A percentile compares a stretch with the other conserved stretches of the same genome.
These are phyloP conservation scores for Nemopilema nomurai DNA, from an alignment of 30 jellyfish, hydroid and myxozoan genomes.

Conservation along the genomic window DNA sequence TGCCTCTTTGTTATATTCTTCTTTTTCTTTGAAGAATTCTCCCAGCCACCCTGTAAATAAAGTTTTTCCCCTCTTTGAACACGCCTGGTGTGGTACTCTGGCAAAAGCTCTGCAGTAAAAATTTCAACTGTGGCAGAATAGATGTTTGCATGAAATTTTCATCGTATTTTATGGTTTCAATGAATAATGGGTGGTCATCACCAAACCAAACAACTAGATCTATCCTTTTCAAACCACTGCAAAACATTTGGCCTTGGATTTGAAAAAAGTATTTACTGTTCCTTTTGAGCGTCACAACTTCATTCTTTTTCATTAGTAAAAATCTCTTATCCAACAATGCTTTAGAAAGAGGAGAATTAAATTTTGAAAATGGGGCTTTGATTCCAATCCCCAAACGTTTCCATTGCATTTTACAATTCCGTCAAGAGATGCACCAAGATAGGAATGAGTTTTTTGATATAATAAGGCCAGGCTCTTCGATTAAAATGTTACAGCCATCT, in stretches of 20 bases:
- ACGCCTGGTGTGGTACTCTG: background rate
- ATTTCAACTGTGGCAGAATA: background rate
- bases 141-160: background rate
- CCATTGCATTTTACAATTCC: slow-evolving; percentile 9
- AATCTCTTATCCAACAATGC: slow-evolving; percentile 3
- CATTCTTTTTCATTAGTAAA: background rate
- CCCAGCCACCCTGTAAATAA: background rate
- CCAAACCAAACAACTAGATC: slow-evolving; percentile 15
- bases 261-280: background rate
- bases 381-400: slow-evolving; percentile 2
- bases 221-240: background rate
- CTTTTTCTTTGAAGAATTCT: background rate
- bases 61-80: background rate
- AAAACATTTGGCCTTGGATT: slow-evolving; percentile 10
- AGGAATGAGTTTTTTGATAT: background rate
- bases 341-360: slow-evolving; percentile 2
- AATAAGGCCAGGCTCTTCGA: slow-evolving; percentile 20
- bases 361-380: slow-evolving; percentile 4
- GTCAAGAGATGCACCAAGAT: slow-evolving; percentile 10
- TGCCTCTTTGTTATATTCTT: background rate
- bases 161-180: background rate
- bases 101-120: background rate
- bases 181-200: slow-evolving; percentile 3
- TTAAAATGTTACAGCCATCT: background rate
- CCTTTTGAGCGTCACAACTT: background rate